These are phyloP conservation scores for Pavo muticus DNA, from an alignment of 2,113 vertebrate genomes.

Conservation along the genomic window DNA sequence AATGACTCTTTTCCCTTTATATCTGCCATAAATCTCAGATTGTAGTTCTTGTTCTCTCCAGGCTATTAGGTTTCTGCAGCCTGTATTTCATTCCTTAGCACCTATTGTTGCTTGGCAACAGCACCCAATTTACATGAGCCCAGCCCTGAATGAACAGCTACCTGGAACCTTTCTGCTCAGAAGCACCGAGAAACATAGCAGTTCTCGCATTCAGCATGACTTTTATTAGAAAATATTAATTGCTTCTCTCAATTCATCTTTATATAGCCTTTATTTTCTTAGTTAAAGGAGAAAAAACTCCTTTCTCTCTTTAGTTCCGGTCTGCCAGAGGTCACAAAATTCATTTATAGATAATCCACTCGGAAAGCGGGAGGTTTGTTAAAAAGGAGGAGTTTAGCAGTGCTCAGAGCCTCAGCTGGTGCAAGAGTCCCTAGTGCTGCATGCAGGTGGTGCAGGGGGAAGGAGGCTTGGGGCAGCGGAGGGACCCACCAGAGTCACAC, in stretches of 20 bases:
- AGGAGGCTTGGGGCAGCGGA: not conserved
- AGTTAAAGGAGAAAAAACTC: not conserved
- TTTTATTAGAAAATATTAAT: constrained; percentile 63
- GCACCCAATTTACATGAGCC: constrained; percentile 65
- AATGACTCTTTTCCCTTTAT: constrained; percentile 55
- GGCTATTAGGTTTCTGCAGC: constrained; percentile 71
- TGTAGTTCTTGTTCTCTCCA: constrained; percentile 69
- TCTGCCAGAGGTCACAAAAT: constrained; percentile 36
- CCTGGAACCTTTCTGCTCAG: constrained; percentile 57
- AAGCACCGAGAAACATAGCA: not conserved
- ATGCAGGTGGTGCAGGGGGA: not conserved
- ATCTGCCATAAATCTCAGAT: constrained; percentile 64
- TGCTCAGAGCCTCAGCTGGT: not conserved
- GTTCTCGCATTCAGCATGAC: not conserved
- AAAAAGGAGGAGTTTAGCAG: not conserved
- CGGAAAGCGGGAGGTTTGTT: constrained; percentile 26
- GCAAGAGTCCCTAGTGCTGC: not conserved
- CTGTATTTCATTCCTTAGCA: constrained; percentile 74
- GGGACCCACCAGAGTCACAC: not conserved
- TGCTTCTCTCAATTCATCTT: constrained; percentile 26
- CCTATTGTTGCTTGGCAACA: constrained; percentile 74
- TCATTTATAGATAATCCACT: constrained; percentile 46
- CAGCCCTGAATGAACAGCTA: constrained; percentile 53
- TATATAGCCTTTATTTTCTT: constrained; percentile 11
- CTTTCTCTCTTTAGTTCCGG: not conserved